Evolutionary conservation across 2,113 vertebrate species (phyloP).

Genomic region (Geococcyx californianus): DNA sequence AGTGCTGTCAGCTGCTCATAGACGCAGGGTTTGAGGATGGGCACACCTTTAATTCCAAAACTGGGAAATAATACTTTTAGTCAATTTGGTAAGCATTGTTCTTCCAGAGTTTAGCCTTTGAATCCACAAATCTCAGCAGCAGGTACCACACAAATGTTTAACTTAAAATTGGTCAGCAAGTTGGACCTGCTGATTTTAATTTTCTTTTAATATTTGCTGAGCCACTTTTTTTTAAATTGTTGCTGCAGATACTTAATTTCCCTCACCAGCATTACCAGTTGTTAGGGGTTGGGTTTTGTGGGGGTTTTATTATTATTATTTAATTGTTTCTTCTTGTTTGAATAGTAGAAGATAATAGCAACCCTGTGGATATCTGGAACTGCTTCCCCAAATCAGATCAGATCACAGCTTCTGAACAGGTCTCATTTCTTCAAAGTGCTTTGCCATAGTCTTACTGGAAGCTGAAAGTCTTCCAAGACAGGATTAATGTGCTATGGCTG

Average conservation of each 20-base stretch:
- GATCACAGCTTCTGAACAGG: not conserved
- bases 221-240: conserved; percentile 3
- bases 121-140: not conserved
- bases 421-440: not conserved
- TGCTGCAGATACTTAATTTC: not conserved
- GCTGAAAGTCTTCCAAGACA: not conserved
- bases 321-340: conserved; percentile 2
- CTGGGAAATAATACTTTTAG: not conserved
- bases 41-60: not conserved
- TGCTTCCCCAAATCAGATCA: not conserved
- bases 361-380: not conserved
- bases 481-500: not conserved
- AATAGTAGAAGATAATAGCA: not conserved
- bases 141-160: not conserved
- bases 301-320: not conserved
- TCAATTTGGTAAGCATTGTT: not conserved
- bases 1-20: not conserved
- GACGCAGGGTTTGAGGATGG: not conserved
- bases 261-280: not conserved
- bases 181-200: not conserved
- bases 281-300: not conserved
- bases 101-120: not conserved
- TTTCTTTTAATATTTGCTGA: conserved; percentile 5
- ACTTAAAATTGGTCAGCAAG: not conserved
- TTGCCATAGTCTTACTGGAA: not conserved